Evolutionary conservation across 2,797 vertebrate genomes (phyloP).

Genomic region (Poeciliopsis paucimaculata): DNA sequence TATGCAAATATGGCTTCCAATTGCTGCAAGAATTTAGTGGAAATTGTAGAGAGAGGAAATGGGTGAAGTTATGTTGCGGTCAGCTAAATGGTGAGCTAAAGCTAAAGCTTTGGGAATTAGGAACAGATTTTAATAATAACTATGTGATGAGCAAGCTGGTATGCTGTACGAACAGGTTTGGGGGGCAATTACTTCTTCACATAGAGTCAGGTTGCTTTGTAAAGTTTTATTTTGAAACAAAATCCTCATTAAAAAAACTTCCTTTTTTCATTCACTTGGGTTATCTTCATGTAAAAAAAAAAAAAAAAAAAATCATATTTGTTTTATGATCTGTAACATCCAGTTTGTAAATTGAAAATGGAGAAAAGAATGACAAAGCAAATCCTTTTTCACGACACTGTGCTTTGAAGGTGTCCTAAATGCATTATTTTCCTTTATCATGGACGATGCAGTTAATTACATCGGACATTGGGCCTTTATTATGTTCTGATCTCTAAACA

Average conservation of each 20-base stretch:
- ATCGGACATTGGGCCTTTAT: neutral
- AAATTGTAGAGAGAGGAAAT: neutral
- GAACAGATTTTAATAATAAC: neutral
- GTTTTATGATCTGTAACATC: too few relatives aligned
- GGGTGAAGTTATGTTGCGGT: neutral
- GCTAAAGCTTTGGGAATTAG: neutral
- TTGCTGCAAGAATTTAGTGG: neutral
- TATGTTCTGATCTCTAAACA: neutral
- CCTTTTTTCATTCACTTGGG: too few relatives aligned
- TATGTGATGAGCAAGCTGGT: neutral
- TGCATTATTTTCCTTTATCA: neutral
- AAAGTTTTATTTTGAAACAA: too few relatives aligned
- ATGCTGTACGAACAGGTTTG: too few relatives aligned
- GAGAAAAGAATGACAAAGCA: too few relatives aligned
- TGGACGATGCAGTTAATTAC: neutral
- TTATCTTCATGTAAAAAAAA: too few relatives aligned
- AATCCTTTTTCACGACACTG: neutral
- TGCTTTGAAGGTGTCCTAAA: neutral
- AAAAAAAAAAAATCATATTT: too few relatives aligned
- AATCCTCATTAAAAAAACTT: too few relatives aligned
- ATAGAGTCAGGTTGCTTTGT: too few relatives aligned
- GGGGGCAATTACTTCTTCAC: neutral
- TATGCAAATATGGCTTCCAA: constrained; percentile 1
- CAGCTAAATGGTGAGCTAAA: neutral
- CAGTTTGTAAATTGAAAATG: too few relatives aligned